These are phyloP conservation scores for Apamea epomidion DNA, from an alignment of 2,888 invertebrate genomes.

Conservation along the genomic window DNA sequence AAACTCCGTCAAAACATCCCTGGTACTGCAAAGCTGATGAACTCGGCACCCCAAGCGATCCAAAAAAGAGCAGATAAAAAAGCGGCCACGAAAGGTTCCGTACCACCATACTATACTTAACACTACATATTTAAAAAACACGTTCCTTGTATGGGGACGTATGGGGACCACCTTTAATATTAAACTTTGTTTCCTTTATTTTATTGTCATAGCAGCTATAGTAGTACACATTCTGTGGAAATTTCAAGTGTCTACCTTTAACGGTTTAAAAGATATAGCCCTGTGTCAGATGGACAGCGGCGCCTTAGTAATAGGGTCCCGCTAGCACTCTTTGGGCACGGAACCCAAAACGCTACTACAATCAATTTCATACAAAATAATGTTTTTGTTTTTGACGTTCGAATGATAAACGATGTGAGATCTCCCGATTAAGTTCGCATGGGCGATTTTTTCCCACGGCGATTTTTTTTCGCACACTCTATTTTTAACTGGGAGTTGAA, in stretches of 20 bases:
- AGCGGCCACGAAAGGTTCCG: neutral
- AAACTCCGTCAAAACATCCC: neutral
- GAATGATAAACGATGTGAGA: slow-evolving; percentile 62
- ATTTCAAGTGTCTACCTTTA: neutral
- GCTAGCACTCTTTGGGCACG: neutral
- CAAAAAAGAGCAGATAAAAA: neutral
- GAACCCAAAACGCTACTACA: slow-evolving; percentile 25
- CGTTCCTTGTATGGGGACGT: neutral
- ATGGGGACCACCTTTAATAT: too few species aligned
- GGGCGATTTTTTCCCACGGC: too few species aligned
- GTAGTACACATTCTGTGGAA: neutral
- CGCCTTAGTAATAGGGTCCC: neutral
- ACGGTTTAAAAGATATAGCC: neutral
- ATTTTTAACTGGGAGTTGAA: too few species aligned
- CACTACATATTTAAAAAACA: too few species aligned
- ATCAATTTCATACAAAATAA: slow-evolving; percentile 35
- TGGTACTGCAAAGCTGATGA: neutral
- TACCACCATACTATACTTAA: too few species aligned
- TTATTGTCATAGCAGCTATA: too few species aligned
- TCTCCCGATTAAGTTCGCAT: slow-evolving; percentile 32
- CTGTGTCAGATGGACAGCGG: neutral
- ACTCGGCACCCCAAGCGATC: neutral
- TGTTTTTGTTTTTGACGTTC: slow-evolving; percentile 50
- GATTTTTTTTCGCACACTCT: too few species aligned
- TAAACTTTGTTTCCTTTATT: too few species aligned